phyloP scores from a whole-genome alignment of 2,888 invertebrate genomes.

The Mystacides longicornis region DNA sequence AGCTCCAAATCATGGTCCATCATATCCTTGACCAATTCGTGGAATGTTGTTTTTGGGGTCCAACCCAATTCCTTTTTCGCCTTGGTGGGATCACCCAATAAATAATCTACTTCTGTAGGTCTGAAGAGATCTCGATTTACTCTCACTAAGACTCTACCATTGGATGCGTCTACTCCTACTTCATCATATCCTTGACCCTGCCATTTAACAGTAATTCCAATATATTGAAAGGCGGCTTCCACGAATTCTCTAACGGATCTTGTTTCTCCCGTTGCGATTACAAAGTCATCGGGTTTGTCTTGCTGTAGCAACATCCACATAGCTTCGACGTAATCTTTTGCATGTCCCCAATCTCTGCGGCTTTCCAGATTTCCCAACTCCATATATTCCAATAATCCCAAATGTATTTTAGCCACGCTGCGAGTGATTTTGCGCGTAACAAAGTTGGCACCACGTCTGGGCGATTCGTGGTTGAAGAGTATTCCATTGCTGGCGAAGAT shows the following conservation, averaged over 20 bases:
- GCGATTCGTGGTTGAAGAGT: constrained; percentile 94
- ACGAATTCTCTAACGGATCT: constrained; percentile 97
- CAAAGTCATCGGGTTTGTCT: constrained; percentile 86
- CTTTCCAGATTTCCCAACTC: constrained; percentile 95
- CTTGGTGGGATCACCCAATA: constrained; percentile 88
- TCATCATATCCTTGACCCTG: constrained; percentile 78
- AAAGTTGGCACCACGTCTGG: constrained; percentile 93
- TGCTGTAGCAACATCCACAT: constrained; percentile 99
- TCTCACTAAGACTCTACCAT: constrained; percentile 69
- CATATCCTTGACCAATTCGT: constrained; percentile 89
- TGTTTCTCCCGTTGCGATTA: constrained; percentile 92
- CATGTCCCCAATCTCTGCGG: constrained; percentile 98
- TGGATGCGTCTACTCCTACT: constrained; percentile 57
- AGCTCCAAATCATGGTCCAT: constrained; percentile 82
- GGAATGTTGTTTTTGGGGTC: constrained; percentile 74
- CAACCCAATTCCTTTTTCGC: constrained; percentile 82
- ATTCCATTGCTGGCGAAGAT: constrained; percentile 96
- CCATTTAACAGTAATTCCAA: constrained; percentile 79
- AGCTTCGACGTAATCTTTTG: constrained; percentile 94
- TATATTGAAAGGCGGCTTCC: constrained; percentile 77
- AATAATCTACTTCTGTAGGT: constrained; percentile 93
- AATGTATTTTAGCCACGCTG: constrained; percentile 90
- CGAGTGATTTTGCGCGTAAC: constrained; percentile 97
- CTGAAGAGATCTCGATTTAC: constrained; percentile 93
- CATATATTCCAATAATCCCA: constrained; percentile 76